Conservation (phyloP, 2,888 invertebrate species). For the Papilio protenor region DNA sequence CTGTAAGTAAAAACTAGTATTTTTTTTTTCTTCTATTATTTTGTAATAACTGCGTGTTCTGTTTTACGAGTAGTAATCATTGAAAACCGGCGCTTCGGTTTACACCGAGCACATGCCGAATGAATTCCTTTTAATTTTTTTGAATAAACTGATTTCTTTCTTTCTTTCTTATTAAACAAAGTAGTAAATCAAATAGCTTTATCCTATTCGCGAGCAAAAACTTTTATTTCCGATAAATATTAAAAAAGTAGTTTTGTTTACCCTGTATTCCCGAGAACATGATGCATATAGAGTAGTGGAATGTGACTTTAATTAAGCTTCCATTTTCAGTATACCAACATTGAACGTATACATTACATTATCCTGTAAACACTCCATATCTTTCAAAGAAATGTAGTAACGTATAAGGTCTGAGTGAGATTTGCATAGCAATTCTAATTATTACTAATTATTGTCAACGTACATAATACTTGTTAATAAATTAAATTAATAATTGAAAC, state of each 20-base stretch:
- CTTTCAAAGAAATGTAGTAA: slow-evolving; percentile 1
- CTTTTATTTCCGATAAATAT: slow-evolving; percentile 26
- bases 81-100: no score
- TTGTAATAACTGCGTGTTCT: no score
- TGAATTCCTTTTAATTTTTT: no score
- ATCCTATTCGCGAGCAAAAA: background rate
- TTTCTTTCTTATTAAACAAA: no score
- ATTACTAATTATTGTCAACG: background rate
- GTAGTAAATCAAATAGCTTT: background rate
- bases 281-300: slow-evolving; percentile 9
- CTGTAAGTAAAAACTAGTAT: no score
- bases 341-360: background rate
- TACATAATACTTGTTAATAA: background rate
- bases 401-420: background rate
- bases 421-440: slow-evolving; percentile 30
- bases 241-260: slow-evolving; percentile 35
- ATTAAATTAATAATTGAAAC: background rate
- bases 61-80: no score
- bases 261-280: background rate
- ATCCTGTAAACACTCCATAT: slow-evolving; percentile 11
- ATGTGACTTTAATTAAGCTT: slow-evolving; percentile 20
- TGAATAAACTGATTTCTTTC: no score
- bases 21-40: no score
- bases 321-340: slow-evolving; percentile 24
- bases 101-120: no score